Evolutionary conservation across 2,888 invertebrate genomes (phyloP), one percentile per base, ranked within the genome.

Genomic region (Dasysyrphus albostriatus): DNA sequence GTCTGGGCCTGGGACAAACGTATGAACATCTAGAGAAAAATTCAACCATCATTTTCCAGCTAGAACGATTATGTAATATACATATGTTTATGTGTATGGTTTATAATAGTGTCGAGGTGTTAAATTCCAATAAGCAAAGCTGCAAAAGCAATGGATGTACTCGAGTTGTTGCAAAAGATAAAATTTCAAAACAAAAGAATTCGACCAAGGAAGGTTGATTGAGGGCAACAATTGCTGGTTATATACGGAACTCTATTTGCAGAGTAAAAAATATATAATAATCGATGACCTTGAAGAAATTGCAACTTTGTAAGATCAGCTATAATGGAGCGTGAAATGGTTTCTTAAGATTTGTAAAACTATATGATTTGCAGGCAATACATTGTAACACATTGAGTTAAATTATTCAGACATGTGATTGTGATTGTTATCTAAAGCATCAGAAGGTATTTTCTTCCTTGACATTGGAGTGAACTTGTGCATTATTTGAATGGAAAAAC

Each of bases 121-220:
- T 83, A 72, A 75, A 44, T 63, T 65, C 51, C 70, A 74, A 78
- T 79, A 83, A 58, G 70, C 79, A 79, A 79, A 72, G 3, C 0
- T 14, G 14, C 5, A 42, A 2, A 54, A 24, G 29, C 7, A 54
- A 73, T 44, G 14, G 16, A 63, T 37, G 34, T 49, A 44, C 24
- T 10, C n/a, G 3, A n/a, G n/a, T n/a, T 54, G 19, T 61, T 61
- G 42, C 67, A 49, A 65, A 44, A 65, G 16, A 65, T 34, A 34
- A 8, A 49, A 49, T 67, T 78, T 78, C 69, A 79, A 72, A 65
- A 70, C 70, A 79, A 83, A 79, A 44, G 70, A 83, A 75, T 83
- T 83, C 44, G 14, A 83, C 12, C 47, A 59, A 39, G 58, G 49
- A n/a, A 54, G 65, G 82, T 49, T 42, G 74, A 79, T 72, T 78